phyloP scores from a whole-genome alignment of 2,113 vertebrate genomes.

The Zingel zingel region DNA sequence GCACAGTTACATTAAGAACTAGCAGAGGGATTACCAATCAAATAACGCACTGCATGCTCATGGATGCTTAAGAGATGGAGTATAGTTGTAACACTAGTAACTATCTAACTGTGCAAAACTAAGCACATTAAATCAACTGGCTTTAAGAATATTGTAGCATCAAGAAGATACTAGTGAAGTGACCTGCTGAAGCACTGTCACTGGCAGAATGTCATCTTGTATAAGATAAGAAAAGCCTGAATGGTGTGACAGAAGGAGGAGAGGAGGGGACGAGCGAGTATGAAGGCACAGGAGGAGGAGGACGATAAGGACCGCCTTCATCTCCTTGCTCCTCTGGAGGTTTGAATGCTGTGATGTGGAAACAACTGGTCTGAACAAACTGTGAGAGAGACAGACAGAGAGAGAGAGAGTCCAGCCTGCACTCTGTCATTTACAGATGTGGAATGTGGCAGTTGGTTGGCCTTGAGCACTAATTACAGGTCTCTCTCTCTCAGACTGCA shows the following conservation, averaged over 20 bases:
- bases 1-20: too few relatives aligned
- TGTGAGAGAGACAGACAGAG: not conserved
- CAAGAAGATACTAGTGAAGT: not conserved
- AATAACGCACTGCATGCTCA: not conserved
- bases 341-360: constrained; percentile 14
- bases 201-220: not conserved
- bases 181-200: not conserved
- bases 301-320: not conserved
- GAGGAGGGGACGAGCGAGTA: not conserved
- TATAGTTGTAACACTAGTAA: not conserved
- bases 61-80: not conserved
- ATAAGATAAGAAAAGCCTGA: not conserved
- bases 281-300: not conserved
- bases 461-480: constrained; percentile 67
- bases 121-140: not conserved
- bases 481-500: constrained; percentile 44
- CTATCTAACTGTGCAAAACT: not conserved
- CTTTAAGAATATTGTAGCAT: not conserved
- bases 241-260: not conserved
- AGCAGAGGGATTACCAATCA: too few relatives aligned
- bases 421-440: constrained; percentile 79
- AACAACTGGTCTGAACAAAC: constrained; percentile 29
- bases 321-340: constrained; percentile 12
- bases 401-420: constrained; percentile 31
- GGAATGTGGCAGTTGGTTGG: constrained; percentile 74